Base-by-base conservation (phyloP, 2,797 vertebrate genomes). In the Bucorvus abyssinicus region DNA sequence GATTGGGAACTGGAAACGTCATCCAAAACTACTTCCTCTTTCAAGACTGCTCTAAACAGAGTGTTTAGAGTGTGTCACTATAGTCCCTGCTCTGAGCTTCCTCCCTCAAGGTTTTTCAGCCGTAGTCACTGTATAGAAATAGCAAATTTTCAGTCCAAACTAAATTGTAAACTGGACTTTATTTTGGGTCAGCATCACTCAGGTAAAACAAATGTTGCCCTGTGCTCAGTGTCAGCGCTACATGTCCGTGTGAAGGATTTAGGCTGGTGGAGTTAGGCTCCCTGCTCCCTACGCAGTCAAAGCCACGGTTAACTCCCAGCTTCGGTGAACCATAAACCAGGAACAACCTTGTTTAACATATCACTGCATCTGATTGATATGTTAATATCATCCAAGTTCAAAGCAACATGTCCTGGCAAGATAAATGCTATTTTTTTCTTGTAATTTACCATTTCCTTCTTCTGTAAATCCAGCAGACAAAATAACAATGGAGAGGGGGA, bases 361-460 rank as follows among this genome's bases (percentile, higher is more conserved):
- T 92, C 95, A 85, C 96, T 81, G 68, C 40, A 93, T 96, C 96
- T 97, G 97, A 97, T 94, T 75, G 70, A 94, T 96, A 91, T 64
- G 96, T 93, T 97, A 96, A 95, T 95, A 97, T 96, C 95, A 96
- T 96, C 96, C 96, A 93, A 95, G 97, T 97, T 97, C 96, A 97
- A 96, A 97, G 96, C 87, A 94, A 95, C 97, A 97, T 55, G 73
- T 97, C 97, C 97, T 97, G 95, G 96, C 96, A 96, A 97, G 95
- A 96, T 89, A 93, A 95, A 96, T 90, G 89, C 92, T 96, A 96
- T 97, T 96, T 97, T 95, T 96, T 95, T 96, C 94, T 94, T 84
- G 95, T 98, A 98, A 98, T 98, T 98, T 98, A 98, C 98, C 97
- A 97, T 98, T 98, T 98, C 98, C 98, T 98, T 96, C 95, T 97